These are phyloP conservation scores for Eupithecia subfuscata DNA, from an alignment of 2,888 invertebrate species.

Conservation along the genomic window DNA sequence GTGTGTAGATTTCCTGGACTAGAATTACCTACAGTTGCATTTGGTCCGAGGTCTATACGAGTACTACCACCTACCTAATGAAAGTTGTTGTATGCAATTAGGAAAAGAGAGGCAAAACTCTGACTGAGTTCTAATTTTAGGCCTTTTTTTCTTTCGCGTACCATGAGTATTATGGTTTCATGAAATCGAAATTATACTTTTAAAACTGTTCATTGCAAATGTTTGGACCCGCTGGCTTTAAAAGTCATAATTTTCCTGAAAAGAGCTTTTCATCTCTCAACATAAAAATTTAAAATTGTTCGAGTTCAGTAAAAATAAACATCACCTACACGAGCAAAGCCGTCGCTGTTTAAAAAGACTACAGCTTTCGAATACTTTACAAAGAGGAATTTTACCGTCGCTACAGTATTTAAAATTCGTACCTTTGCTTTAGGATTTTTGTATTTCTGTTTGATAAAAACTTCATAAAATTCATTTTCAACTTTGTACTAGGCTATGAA, in stretches of 20 bases:
- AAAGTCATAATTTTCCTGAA: neutral
- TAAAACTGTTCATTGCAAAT: neutral
- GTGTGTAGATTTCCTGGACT: no score
- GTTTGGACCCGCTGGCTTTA: neutral
- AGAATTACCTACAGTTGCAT: no score
- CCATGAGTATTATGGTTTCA: neutral
- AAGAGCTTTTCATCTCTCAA: neutral
- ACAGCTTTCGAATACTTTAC: neutral
- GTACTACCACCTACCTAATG: no score
- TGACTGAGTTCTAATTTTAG: no score
- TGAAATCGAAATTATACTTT: neutral
- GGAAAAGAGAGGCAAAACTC: no score
- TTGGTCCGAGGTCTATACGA: no score
- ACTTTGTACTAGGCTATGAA: no score
- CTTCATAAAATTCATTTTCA: neutral
- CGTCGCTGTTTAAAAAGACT: neutral
- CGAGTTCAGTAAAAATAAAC: no score
- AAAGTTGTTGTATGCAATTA: no score
- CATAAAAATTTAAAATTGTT: neutral
- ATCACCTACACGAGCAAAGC: neutral
- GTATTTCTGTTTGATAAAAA: neutral
- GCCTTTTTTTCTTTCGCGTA: no score
- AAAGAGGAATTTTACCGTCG: neutral
- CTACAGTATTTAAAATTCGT: neutral
- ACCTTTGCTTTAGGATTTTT: neutral